Percentiles rank a stretch among this genome's conserved stretches.
phyloP scores from a whole-genome alignment of 2,113 vertebrate genomes.

The Hippocampus mohnikei region DNA sequence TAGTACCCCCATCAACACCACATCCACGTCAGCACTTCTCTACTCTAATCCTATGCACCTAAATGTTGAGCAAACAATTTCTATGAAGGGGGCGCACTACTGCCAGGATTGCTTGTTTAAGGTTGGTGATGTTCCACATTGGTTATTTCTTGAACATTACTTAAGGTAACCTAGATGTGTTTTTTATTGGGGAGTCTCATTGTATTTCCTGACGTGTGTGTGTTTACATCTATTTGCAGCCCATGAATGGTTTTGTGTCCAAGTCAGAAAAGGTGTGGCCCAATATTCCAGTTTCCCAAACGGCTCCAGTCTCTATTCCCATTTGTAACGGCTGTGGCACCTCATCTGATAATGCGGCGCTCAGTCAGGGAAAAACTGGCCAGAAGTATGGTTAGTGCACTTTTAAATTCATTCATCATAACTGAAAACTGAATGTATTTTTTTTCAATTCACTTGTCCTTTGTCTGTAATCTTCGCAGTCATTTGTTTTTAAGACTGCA shows the following conservation, averaged over 20 bases:
- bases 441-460: neutral
- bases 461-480: neutral
- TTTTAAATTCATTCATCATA: neutral
- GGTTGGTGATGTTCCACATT: slow-evolving; percentile 78
- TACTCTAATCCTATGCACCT: slow-evolving; percentile 88
- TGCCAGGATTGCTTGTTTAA: slow-evolving; percentile 88
- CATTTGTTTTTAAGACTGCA: neutral
- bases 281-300: slow-evolving; percentile 78
- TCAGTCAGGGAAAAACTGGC: slow-evolving; percentile 78
- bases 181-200: neutral
- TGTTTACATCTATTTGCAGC: slow-evolving; percentile 60
- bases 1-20: slow-evolving; percentile 67
- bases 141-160: slow-evolving; percentile 17
- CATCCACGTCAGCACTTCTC: slow-evolving; percentile 75
- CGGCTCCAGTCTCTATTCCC: slow-evolving; percentile 76
- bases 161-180: slow-evolving; percentile 5
- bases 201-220: neutral
- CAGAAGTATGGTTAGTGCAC: slow-evolving; percentile 83
- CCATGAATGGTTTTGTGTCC: slow-evolving; percentile 74
- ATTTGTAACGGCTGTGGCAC: slow-evolving; percentile 91
- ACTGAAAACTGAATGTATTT: neutral
- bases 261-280: slow-evolving; percentile 86
- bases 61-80: slow-evolving; percentile 81
- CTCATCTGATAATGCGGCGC: slow-evolving; percentile 76
- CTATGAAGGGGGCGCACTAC: slow-evolving; percentile 86